phyloP scores from a whole-genome alignment of 2,888 invertebrate species.

The Tenthredo mesomela region DNA sequence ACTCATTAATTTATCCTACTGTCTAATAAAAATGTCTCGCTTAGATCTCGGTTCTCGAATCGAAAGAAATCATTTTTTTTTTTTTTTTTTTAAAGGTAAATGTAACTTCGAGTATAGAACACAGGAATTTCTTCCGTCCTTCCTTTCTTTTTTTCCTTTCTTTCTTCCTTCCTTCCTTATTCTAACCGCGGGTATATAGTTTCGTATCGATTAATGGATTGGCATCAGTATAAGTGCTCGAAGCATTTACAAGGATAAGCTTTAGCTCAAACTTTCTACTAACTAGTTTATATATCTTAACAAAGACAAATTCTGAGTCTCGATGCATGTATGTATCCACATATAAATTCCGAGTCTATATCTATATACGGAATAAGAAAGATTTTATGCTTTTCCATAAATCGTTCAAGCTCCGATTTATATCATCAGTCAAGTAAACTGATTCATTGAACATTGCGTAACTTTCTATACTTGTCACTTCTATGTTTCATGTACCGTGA shows the following conservation, averaged over 20 bases:
- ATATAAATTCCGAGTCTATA: background rate
- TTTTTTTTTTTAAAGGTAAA: background rate
- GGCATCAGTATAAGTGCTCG: conserved; percentile 42
- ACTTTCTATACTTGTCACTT: too few relatives aligned
- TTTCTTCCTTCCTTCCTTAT: background rate
- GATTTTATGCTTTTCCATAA: too few relatives aligned
- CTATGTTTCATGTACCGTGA: too few relatives aligned
- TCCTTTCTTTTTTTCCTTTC: background rate
- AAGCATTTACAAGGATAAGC: conserved; percentile 25
- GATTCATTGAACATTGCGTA: too few relatives aligned
- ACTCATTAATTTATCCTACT: too few relatives aligned
- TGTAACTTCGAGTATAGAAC: too few relatives aligned
- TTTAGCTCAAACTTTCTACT: conserved; percentile 1
- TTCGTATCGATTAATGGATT: conserved; percentile 42
- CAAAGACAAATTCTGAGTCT: background rate
- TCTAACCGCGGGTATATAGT: background rate
- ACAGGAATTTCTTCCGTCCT: background rate
- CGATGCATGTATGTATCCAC: background rate
- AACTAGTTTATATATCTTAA: background rate
- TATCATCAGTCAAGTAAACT: too few relatives aligned
- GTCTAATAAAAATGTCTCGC: too few relatives aligned
- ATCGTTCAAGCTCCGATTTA: too few relatives aligned
- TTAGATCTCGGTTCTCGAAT: background rate
- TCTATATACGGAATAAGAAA: background rate
- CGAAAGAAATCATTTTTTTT: background rate